These are phyloP conservation scores for Danaus chrysippus DNA, from an alignment of 2,888 invertebrate genomes.

Conservation along the genomic window DNA sequence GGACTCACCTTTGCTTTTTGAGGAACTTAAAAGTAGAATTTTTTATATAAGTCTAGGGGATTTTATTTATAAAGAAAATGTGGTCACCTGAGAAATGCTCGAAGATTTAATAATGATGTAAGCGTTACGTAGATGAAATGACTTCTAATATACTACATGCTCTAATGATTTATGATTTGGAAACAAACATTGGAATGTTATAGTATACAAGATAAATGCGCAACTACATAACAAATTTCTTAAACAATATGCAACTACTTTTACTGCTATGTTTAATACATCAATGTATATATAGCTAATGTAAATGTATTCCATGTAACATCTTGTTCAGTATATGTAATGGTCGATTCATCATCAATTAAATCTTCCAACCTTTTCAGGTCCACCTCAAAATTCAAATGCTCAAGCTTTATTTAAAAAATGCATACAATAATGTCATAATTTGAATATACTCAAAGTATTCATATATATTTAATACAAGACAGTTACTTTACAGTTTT, in stretches of 20 bases:
- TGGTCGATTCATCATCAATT: conserved; percentile 51
- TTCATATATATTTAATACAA: conserved; percentile 22
- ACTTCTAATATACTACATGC: conserved; percentile 65
- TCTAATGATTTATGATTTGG: conserved; percentile 47
- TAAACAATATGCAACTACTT: too few species aligned
- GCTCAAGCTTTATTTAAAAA: conserved; percentile 61
- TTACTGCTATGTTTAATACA: neutral
- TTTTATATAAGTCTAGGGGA: conserved; percentile 29
- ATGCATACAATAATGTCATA: conserved; percentile 55
- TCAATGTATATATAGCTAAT: neutral
- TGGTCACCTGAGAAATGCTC: conserved; percentile 83
- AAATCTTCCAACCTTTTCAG: conserved; percentile 67
- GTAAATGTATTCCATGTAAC: conserved; percentile 26
- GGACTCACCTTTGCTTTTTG: conserved; percentile 70
- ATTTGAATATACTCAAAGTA: conserved; percentile 18
- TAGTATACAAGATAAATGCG: conserved; percentile 23
- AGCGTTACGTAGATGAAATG: conserved; percentile 67
- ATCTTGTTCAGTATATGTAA: conserved; percentile 49
- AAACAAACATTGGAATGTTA: conserved; percentile 57
- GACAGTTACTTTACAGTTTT: conserved; percentile 17
- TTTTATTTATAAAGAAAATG: conserved; percentile 60
- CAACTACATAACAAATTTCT: conserved; percentile 8
- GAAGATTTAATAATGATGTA: conserved; percentile 70
- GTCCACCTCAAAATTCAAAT: conserved; percentile 44
- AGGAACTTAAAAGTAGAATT: conserved; percentile 26